Evolutionary conservation across 2,888 invertebrate species (phyloP).

Genomic region (Drosophila mimica): DNA sequence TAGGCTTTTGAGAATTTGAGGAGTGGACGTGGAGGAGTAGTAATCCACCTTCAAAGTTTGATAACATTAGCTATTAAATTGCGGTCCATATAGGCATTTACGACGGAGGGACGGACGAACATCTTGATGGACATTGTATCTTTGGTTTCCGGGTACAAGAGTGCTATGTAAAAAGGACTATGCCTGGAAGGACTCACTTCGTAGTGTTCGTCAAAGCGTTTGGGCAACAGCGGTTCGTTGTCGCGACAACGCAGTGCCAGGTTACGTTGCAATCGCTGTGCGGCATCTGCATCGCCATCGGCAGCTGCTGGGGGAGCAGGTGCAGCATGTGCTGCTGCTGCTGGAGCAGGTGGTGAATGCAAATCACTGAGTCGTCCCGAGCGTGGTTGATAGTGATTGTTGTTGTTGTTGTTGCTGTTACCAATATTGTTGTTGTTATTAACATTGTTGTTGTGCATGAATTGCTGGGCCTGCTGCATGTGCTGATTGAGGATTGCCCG

Average conservation of each 20-base stretch:
- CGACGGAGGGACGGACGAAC: not conserved
- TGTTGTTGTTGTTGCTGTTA: constrained; percentile 43
- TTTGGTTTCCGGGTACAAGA: not conserved
- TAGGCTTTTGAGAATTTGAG: no score
- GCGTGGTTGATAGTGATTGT: constrained; percentile 79
- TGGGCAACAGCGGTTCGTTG: constrained; percentile 83
- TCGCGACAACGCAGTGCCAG: constrained; percentile 83
- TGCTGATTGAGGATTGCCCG: constrained; percentile 82
- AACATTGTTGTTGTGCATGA: constrained; percentile 78
- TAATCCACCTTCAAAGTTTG: no score
- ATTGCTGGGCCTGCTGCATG: constrained; percentile 74
- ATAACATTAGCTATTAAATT: no score
- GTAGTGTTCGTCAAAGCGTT: constrained; percentile 84
- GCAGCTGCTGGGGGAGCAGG: constrained; percentile 31
- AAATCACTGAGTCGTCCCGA: constrained; percentile 76
- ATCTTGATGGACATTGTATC: not conserved
- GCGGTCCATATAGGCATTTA: no score
- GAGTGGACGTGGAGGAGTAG: no score
- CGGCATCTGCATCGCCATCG: constrained; percentile 82
- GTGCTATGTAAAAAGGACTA: not conserved
- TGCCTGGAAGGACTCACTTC: constrained; percentile 73
- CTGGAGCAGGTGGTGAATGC: constrained; percentile 59
- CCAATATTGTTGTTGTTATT: constrained; percentile 74
- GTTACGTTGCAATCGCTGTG: constrained; percentile 84
- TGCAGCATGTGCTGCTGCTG: constrained; percentile 32